Base-by-base conservation (phyloP, 2,113 vertebrate species). In the Synchiropus splendidus region DNA sequence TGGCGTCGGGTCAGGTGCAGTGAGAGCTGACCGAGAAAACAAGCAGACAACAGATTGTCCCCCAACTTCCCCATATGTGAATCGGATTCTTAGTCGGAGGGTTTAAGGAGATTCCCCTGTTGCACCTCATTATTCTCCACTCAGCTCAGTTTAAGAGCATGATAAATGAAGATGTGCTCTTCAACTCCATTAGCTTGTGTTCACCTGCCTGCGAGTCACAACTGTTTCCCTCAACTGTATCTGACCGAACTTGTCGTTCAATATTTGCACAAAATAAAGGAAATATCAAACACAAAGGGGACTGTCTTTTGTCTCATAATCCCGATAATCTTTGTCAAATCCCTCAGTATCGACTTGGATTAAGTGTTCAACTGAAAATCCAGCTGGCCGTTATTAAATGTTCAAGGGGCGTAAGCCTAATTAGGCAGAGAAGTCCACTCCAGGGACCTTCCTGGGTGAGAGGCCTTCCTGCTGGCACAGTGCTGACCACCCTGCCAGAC, bases 381-480 rank as follows among this genome's bases (percentile, higher is more conserved):
- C 74, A 77, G 66, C 61, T 64, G 63, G 72, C 55, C 54, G 17
- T 83, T 78, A 83, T 83, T 80, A 83, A 78, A 82, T 75, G 78
- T 78, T 83, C 74, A 77, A 74, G 70, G 64, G 66, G 61, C 58
- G 36, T 77, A 74, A 81, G 74, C 70, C 73, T 79, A 79, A 82
- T 83, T 80, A 83, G 70, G 47, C 40, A 44, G 64, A 70, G 70
- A 70, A 60, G 74, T 70, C 75, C 71, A 70, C 71, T 79, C 73
- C 64, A 47, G 69, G 70, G 74, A 74, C 57, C 16, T 52, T 70
- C 52, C 67, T 64, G 73, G 63, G 72, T 75, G 74, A 76, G 64
- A 58, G 59, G 67, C 51, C 64, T 46, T 53, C 47, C 58, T 48
- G 58, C 65, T 58, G 67, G 51, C 61, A 69, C 51, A 63, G 50